A percentile compares a stretch with the other conserved stretches of the same genome.
Evolutionary conservation across 2,797 vertebrate genomes (phyloP).

Genomic region (Macropus fuliginosus): DNA sequence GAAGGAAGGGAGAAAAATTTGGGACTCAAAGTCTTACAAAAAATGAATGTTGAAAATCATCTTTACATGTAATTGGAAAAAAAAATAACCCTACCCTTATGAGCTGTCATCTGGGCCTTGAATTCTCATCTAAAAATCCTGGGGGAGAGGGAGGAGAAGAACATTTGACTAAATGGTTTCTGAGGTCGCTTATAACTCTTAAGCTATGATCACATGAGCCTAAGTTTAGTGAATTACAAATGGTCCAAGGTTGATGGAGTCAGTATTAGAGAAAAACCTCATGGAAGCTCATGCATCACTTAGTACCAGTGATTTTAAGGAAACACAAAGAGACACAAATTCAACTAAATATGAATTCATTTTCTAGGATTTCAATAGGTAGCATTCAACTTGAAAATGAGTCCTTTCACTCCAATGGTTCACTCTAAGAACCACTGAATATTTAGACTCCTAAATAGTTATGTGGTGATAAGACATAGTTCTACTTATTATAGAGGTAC

Average conservation of each 20-base stretch:
- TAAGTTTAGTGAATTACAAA: conserved; percentile 26
- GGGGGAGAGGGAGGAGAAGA: not conserved
- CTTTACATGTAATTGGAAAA: no score
- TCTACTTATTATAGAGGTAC: conserved; percentile 16
- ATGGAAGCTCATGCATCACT: not conserved
- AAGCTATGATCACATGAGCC: not conserved
- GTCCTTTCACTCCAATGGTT: conserved; percentile 28
- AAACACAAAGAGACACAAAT: not conserved
- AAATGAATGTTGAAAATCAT: no score
- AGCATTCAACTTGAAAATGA: conserved; percentile 1
- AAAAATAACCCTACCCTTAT: not conserved
- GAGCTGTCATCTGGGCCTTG: not conserved
- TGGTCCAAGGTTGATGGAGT: not conserved
- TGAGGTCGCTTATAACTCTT: not conserved
- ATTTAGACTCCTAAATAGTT: conserved; percentile 11
- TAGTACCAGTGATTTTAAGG: not conserved
- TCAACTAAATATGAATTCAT: not conserved
- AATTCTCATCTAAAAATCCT: not conserved
- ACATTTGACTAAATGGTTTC: not conserved
- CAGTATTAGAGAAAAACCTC: not conserved
- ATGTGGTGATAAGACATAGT: conserved; percentile 14
- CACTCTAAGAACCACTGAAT: not conserved
- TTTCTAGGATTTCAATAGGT: conserved; percentile 17
- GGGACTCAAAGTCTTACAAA: no score
- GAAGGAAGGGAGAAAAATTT: no score